Evolutionary conservation across 2,888 invertebrate species (phyloP).

Genomic region (Sesia bembeciformis): DNA sequence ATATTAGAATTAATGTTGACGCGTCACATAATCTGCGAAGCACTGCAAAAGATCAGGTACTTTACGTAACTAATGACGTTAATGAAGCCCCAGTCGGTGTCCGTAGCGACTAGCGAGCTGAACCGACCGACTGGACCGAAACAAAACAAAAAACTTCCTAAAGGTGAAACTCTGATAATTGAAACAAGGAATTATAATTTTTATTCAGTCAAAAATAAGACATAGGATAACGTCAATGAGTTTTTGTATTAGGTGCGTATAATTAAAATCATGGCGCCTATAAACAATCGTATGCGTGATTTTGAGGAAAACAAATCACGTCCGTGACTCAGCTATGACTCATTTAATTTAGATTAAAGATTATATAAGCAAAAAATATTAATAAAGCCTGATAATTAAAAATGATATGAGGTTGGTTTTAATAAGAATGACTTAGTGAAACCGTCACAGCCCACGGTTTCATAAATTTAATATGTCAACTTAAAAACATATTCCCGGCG

Average conservation of each 20-base stretch:
- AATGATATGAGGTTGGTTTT: background rate
- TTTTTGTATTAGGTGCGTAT: background rate
- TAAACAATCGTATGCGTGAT: conserved; percentile 4
- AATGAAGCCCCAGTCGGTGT: conserved; percentile 6
- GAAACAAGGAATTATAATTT: too few species aligned
- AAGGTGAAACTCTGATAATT: too few species aligned
- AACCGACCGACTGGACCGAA: conserved; percentile 30
- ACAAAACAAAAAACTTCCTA: conserved; percentile 16
- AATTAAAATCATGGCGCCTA: conserved; percentile 1
- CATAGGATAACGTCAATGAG: too few species aligned
- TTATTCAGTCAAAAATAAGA: too few species aligned
- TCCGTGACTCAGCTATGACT: conserved; percentile 26
- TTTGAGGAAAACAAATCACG: conserved; percentile 22
- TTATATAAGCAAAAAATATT: conserved; percentile 14
- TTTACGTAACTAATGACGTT: background rate
- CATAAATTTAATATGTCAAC: conserved; percentile 5
- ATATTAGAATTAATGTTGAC: too few species aligned
- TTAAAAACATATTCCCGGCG: conserved; percentile 17
- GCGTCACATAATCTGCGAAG: background rate
- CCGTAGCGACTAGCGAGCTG: conserved; percentile 17
- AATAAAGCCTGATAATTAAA: conserved; percentile 4
- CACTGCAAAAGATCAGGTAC: background rate
- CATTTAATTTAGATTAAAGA: conserved; percentile 18
- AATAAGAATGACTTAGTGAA: background rate
- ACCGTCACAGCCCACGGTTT: background rate